phyloP scores from a whole-genome alignment of 2,888 invertebrate genomes.

The Heterodera filipjevi region DNA sequence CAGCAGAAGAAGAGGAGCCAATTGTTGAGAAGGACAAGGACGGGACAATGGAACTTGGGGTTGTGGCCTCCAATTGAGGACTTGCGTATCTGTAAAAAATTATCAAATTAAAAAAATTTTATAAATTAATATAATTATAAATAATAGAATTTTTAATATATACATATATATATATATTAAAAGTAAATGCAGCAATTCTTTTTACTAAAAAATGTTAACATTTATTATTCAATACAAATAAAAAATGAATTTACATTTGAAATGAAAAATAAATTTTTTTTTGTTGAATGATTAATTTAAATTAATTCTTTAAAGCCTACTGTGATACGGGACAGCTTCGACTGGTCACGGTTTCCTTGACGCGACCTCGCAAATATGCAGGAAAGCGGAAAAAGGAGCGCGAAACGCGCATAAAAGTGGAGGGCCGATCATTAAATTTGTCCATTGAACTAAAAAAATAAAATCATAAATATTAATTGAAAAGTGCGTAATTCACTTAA shows the following conservation, averaged over 20 bases:
- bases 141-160: no score
- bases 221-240: no score
- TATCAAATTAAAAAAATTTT: no score
- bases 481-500: no score
- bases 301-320: background rate
- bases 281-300: background rate
- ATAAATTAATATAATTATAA: no score
- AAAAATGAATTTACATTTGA: no score
- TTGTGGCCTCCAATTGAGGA: background rate
- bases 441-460: background rate
- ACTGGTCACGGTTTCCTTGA: background rate
- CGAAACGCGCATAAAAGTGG: slow-evolving; percentile 17
- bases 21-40: background rate
- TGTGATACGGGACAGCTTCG: background rate
- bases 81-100: background rate
- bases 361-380: slow-evolving; percentile 1
- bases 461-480: background rate
- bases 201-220: no score
- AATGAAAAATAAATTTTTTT: no score
- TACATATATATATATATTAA: no score
- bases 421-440: slow-evolving; percentile 10
- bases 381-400: slow-evolving; percentile 16
- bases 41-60: background rate
- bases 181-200: no score
- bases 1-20: slow-evolving; percentile 3